Evolutionary conservation across 2,797 vertebrate species (phyloP).

Genomic region (Gouania willdenowi): DNA sequence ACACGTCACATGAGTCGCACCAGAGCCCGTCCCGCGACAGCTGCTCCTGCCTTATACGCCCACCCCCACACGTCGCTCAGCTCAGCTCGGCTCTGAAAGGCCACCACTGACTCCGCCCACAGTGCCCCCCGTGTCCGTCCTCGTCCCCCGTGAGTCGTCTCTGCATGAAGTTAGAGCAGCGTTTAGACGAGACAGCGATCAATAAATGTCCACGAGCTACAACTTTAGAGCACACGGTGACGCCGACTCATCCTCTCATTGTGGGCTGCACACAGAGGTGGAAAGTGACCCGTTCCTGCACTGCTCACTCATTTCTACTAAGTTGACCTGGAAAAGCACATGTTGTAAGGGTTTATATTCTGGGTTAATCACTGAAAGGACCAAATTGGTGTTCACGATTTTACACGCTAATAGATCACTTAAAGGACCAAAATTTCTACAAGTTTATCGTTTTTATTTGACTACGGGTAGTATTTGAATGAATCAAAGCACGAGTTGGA

Average conservation of each 20-base stretch:
- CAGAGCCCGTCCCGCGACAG: slow-evolving; percentile 32
- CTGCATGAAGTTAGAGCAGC: slow-evolving; percentile 36
- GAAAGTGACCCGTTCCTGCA: slow-evolving; percentile 15
- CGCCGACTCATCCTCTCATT: slow-evolving; percentile 3
- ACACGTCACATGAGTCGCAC: slow-evolving; percentile 65
- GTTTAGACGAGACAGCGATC: slow-evolving; percentile 20
- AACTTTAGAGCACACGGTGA: slow-evolving; percentile 26
- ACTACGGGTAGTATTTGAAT: too few relatives aligned
- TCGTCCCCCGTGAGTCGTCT: slow-evolving; percentile 31
- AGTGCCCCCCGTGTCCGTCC: slow-evolving; percentile 24
- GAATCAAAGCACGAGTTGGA: too few relatives aligned
- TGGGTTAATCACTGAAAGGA: too few relatives aligned
- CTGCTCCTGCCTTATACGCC: slow-evolving; percentile 68
- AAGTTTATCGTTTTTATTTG: too few relatives aligned
- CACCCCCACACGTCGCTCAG: slow-evolving; percentile 24
- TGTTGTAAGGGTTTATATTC: too few relatives aligned
- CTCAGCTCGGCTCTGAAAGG: slow-evolving; percentile 39
- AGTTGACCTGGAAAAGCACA: too few relatives aligned
- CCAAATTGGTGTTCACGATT: too few relatives aligned
- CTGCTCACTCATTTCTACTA: too few relatives aligned
- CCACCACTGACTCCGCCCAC: slow-evolving; percentile 61
- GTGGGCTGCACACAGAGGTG: slow-evolving; percentile 18
- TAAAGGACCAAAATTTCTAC: too few relatives aligned
- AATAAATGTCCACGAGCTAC: slow-evolving; percentile 12
- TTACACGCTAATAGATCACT: too few relatives aligned